Percentiles rank a stretch among this genome's conserved stretches.
Evolutionary conservation across 2,888 invertebrate genomes (phyloP).

Genomic region (Phrixothrix hirtus): DNA sequence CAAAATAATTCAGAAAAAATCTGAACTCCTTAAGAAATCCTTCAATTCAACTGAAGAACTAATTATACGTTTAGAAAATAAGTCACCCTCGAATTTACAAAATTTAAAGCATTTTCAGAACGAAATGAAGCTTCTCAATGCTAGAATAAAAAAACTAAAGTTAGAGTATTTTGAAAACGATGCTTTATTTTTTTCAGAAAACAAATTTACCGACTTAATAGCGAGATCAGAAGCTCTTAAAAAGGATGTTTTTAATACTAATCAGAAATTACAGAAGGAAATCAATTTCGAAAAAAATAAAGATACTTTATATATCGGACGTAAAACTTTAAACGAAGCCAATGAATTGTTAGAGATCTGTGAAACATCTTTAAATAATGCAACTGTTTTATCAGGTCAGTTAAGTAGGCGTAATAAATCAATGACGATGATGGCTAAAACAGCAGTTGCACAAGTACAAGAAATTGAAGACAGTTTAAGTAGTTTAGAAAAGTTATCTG

Average conservation of each 20-base stretch:
- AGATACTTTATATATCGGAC: background rate
- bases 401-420: conserved; percentile 85
- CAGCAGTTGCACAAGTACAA: conserved; percentile 77
- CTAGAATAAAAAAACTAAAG: conserved; percentile 8
- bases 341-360: conserved; percentile 78
- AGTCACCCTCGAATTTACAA: background rate
- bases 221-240: background rate
- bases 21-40: conserved; percentile 70
- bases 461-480: conserved; percentile 71
- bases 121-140: conserved; percentile 6
- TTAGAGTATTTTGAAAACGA: background rate
- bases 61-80: conserved; percentile 3
- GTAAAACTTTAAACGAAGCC: conserved; percentile 1
- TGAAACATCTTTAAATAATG: conserved; percentile 71
- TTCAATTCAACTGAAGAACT: conserved; percentile 67
- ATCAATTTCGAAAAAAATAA: background rate
- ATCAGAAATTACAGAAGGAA: background rate
- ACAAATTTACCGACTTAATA: background rate
- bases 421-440: conserved; percentile 83
- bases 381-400: conserved; percentile 73
- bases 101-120: conserved; percentile 9
- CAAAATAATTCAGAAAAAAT: conserved; percentile 82
- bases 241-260: background rate
- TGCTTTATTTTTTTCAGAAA: background rate
- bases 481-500: background rate